phyloP scores from a whole-genome alignment of 2,888 invertebrate species.

The Microplitis deprimator region DNA sequence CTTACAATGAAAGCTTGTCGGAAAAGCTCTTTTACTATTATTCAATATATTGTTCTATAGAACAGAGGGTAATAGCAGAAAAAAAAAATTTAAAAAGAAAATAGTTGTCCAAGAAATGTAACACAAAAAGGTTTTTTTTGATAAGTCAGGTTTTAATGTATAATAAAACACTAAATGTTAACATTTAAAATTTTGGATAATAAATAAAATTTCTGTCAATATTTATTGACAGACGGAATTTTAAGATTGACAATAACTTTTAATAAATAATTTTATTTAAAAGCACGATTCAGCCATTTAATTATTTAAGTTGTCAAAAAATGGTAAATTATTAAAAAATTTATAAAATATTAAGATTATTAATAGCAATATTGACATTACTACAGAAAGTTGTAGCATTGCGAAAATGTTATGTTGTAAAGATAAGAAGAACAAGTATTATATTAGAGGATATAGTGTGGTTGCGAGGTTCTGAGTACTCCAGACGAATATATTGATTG shows the following conservation, averaged over 20 bases:
- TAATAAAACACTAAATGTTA: not conserved
- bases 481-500: constrained; percentile 50
- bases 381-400: not conserved
- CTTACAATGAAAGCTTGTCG: constrained; percentile 7
- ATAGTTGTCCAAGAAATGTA: not conserved
- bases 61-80: not conserved
- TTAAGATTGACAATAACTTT: too few species aligned
- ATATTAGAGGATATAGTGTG: constrained; percentile 4
- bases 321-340: too few species aligned
- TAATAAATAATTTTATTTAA: too few species aligned
- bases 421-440: constrained; percentile 21
- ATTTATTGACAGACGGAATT: not conserved
- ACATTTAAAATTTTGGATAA: not conserved
- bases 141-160: not conserved
- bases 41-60: constrained; percentile 4
- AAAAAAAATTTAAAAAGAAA: constrained; percentile 4
- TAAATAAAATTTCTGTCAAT: not conserved
- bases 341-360: too few species aligned
- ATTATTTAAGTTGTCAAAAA: too few species aligned
- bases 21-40: constrained; percentile 6
- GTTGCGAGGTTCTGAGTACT: constrained; percentile 26
- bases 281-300: too few species aligned
- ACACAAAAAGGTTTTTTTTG: not conserved
- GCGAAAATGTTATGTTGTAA: not conserved
- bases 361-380: not conserved